These are phyloP conservation scores for Tenualosa ilisha DNA, from an alignment of 2,797 vertebrate species.

Conservation along the genomic window DNA sequence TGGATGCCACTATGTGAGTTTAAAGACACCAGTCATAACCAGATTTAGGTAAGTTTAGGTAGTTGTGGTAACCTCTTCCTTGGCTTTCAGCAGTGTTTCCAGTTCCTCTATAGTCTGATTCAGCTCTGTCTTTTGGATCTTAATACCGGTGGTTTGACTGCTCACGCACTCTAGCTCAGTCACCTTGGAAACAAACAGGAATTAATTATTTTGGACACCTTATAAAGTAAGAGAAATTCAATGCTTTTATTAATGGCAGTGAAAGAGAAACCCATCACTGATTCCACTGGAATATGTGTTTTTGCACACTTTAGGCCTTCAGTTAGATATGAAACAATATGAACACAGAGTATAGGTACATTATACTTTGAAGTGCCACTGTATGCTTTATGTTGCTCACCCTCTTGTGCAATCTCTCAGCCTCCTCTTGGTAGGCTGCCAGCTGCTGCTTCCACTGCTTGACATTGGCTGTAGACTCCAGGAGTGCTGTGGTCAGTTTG, in stretches of 20 bases:
- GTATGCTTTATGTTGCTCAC: constrained; percentile 60
- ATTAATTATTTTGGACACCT: background rate
- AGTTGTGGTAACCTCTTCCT: constrained; percentile 84
- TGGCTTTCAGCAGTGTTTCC: constrained; percentile 84
- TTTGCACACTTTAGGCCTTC: background rate
- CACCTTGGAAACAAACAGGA: constrained; percentile 78
- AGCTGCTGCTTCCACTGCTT: constrained; percentile 99
- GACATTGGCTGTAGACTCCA: constrained; percentile 97
- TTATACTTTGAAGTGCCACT: background rate
- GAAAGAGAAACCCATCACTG: too few species aligned
- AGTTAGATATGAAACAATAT: background rate
- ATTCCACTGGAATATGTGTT: background rate
- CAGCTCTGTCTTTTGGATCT: constrained; percentile 93
- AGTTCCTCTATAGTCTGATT: constrained; percentile 96
- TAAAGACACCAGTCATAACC: background rate
- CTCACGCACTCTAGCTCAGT: constrained; percentile 97
- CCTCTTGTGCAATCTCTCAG: constrained; percentile 93
- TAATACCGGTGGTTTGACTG: constrained; percentile 89
- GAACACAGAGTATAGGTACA: background rate
- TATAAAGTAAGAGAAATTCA: background rate
- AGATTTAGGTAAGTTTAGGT: background rate
- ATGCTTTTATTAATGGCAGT: background rate
- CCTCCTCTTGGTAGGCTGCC: constrained; percentile 94
- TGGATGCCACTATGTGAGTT: too few species aligned
- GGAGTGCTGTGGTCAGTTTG: constrained; percentile 94